These are phyloP conservation scores for Gnatocerus cornutus DNA, from an alignment of 2,888 invertebrate genomes.

Conservation along the genomic window DNA sequence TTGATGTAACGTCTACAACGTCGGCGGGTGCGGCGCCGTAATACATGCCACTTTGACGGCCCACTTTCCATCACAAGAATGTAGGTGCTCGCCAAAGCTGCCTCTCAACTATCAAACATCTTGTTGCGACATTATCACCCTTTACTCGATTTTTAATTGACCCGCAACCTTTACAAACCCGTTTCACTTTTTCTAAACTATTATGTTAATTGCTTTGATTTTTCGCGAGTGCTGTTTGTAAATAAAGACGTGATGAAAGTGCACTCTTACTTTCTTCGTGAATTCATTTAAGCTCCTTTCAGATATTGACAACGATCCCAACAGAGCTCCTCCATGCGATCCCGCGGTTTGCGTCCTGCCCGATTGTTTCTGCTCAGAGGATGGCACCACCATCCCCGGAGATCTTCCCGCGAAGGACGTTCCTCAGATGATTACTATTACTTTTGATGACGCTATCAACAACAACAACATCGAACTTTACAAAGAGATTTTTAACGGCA, in stretches of 20 bases:
- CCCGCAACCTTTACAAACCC: conserved; percentile 51
- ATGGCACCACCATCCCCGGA: conserved; percentile 90
- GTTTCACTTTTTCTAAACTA: conserved; percentile 58
- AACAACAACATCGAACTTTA: conserved; percentile 96
- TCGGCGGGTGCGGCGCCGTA: conserved; percentile 60
- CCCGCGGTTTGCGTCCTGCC: conserved; percentile 89
- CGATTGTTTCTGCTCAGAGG: conserved; percentile 96
- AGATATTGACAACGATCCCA: conserved; percentile 96
- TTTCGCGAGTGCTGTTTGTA: conserved; percentile 24
- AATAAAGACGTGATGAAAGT: conserved; percentile 48
- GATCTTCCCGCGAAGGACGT: conserved; percentile 89
- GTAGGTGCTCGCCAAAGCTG: conserved; percentile 49
- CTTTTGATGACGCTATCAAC: conserved; percentile 95
- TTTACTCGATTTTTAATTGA: conserved; percentile 54
- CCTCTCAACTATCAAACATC: conserved; percentile 57
- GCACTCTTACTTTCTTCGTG: conserved; percentile 51
- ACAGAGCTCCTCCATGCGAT: conserved; percentile 93
- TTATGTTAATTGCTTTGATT: conserved; percentile 34
- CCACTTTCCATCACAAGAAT: conserved; percentile 62
- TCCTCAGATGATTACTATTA: conserved; percentile 95
- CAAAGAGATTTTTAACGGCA: conserved; percentile 92
- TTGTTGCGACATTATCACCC: conserved; percentile 56
- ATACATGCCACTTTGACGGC: conserved; percentile 55
- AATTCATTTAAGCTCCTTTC: conserved; percentile 59
- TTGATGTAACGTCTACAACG: conserved; percentile 62